Percentiles rank a stretch among this genome's conserved stretches.
Conservation (phyloP, 2,113 vertebrate species). For the Hystrix brachyura region DNA sequence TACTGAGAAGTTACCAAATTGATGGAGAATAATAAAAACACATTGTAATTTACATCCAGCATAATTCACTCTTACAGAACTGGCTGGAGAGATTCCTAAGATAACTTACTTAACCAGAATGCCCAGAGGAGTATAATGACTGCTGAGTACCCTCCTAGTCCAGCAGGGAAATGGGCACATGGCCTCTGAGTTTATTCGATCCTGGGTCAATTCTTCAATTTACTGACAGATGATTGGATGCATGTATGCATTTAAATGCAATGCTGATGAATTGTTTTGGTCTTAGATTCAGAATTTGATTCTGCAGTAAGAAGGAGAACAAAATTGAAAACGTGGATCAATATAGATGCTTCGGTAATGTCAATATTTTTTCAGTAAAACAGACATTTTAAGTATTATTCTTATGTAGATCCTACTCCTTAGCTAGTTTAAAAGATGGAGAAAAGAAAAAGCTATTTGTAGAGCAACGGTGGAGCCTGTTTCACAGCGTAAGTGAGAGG, state of each 20-base stretch:
- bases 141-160: not conserved
- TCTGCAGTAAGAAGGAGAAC: not conserved
- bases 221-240: not conserved
- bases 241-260: constrained; percentile 20
- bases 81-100: not conserved
- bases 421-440: not conserved
- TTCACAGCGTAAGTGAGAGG: not conserved
- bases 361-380: not conserved
- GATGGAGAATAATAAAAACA: constrained; percentile 38
- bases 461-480: not conserved
- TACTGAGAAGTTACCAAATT: constrained; percentile 19
- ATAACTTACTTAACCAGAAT: not conserved
- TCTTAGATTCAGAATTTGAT: constrained; percentile 36
- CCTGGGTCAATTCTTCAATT: not conserved
- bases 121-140: not conserved
- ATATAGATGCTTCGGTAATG: not conserved
- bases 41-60: not conserved
- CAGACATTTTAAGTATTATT: not conserved
- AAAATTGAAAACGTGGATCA: constrained; percentile 1
- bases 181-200: not conserved
- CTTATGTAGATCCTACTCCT: not conserved
- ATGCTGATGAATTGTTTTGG: not conserved
- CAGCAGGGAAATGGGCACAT: not conserved
- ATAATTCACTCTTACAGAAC: not conserved
- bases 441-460: not conserved